Percentiles rank a stretch among this genome's conserved stretches.
phyloP scores from a whole-genome alignment of 2,888 invertebrate genomes.

The Harpalus rubripes region DNA sequence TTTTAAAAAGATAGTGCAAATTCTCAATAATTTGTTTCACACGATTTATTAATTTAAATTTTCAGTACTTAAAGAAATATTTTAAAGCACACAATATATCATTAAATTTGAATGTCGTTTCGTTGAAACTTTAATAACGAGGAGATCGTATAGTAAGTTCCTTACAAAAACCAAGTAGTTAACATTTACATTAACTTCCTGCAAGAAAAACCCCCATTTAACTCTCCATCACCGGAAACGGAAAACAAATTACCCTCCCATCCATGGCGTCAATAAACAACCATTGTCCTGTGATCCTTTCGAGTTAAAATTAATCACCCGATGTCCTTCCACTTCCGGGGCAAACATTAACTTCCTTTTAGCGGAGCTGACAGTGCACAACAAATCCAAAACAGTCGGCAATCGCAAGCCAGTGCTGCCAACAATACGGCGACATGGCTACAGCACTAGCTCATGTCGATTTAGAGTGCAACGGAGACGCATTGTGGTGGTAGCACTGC shows the following conservation, averaged over 20 bases:
- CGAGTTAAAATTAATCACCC: conserved; percentile 43
- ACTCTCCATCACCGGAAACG: not conserved
- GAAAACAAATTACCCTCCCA: not conserved
- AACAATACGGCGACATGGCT: conserved; percentile 36
- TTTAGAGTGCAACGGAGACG: conserved; percentile 28
- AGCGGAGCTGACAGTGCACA: conserved; percentile 48
- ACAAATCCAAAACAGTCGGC: conserved; percentile 48
- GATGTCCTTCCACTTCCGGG: conserved; percentile 38
- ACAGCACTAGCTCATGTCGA: conserved; percentile 19
- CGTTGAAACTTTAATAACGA: no score
- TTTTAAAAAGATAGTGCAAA: no score
- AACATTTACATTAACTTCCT: not conserved
- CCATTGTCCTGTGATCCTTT: conserved; percentile 20
- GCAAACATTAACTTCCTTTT: conserved; percentile 58
- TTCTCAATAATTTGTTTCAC: no score
- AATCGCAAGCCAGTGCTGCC: conserved; percentile 37
- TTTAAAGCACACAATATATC: no score
- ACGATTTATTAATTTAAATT: no score
- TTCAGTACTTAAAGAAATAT: no score
- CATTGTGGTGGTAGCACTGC: conserved; percentile 32
- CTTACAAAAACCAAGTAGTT: not conserved
- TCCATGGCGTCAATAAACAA: conserved; percentile 4
- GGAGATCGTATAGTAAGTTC: not conserved
- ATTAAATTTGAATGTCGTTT: no score
- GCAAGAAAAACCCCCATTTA: not conserved